Conservation (phyloP, 1,140 invertebrate species). For the Psilanteris sp. region DNA sequence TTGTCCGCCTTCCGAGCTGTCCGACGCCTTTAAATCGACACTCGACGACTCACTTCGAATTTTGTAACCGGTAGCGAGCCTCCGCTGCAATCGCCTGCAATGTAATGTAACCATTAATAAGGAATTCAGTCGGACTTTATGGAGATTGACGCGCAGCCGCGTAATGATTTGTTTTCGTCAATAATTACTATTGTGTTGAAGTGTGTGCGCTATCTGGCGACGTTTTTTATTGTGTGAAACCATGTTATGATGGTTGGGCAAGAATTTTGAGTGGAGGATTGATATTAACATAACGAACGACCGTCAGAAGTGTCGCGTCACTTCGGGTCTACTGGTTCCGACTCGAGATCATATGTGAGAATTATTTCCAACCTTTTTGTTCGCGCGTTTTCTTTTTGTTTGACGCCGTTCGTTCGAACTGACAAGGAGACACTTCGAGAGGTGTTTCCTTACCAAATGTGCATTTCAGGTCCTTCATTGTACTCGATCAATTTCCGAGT, state of each 20-base stretch:
- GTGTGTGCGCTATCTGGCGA: constrained; percentile 33
- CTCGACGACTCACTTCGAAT: constrained; percentile 9
- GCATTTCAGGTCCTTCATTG: too few species aligned
- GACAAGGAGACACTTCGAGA: too few species aligned
- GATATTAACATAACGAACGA: constrained; percentile 58
- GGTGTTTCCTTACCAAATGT: too few species aligned
- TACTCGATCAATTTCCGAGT: too few species aligned
- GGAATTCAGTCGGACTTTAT: constrained; percentile 1
- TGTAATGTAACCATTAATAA: constrained; percentile 59
- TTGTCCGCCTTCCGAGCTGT: constrained; percentile 65
- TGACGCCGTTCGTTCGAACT: not conserved
- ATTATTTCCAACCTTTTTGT: constrained; percentile 4
- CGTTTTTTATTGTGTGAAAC: constrained; percentile 44
- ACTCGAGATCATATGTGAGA: not conserved
- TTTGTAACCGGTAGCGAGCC: constrained; percentile 61
- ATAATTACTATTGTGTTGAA: constrained; percentile 56
- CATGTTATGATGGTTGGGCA: constrained; percentile 17
- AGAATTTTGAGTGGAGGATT: constrained; percentile 51
- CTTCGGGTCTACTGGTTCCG: not conserved
- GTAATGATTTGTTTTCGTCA: constrained; percentile 53
- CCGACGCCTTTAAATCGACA: not conserved
- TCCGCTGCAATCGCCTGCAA: constrained; percentile 9
- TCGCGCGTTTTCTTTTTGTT: not conserved
- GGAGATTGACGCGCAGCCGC: constrained; percentile 6
- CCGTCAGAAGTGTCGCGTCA: constrained; percentile 28